Evolutionary conservation across 2,888 invertebrate genomes (phyloP).

Genomic region (Craniophora ligustri): DNA sequence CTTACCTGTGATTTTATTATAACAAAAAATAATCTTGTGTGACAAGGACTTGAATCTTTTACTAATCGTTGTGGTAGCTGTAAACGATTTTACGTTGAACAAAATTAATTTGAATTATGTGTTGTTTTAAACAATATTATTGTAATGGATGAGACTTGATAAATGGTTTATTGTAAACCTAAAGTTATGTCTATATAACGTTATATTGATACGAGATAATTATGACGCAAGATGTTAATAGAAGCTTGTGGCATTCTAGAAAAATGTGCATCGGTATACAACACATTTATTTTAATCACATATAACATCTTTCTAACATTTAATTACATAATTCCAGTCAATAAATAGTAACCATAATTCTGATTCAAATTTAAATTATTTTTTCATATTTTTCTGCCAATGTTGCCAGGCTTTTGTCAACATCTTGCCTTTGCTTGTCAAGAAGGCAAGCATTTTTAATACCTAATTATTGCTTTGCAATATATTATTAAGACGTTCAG

Average conservation of each 20-base stretch:
- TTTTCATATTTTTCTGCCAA: neutral
- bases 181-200: slow-evolving; percentile 50
- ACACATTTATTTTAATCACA: too few relatives aligned
- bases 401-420: slow-evolving; percentile 16
- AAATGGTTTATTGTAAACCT: slow-evolving; percentile 50
- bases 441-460: slow-evolving; percentile 37
- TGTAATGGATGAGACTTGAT: slow-evolving; percentile 66
- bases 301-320: neutral
- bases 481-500: slow-evolving; percentile 47
- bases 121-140: slow-evolving; percentile 49
- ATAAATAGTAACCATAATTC: neutral
- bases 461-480: slow-evolving; percentile 51
- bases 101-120: slow-evolving; percentile 50
- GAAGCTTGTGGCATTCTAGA: slow-evolving; percentile 1
- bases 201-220: slow-evolving; percentile 49
- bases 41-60: slow-evolving; percentile 72
- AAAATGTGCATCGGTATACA: too few relatives aligned
- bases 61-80: slow-evolving; percentile 62
- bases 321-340: neutral
- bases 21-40: slow-evolving; percentile 80
- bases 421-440: slow-evolving; percentile 31
- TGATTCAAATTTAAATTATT: too few relatives aligned
- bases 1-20: slow-evolving; percentile 85
- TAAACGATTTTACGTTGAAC: slow-evolving; percentile 53
- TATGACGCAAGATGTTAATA: slow-evolving; percentile 38